Percentiles rank a stretch among this genome's conserved stretches.
These are phyloP conservation scores for Corythucha ciliata DNA, from an alignment of 2,888 invertebrate species.

Conservation along the genomic window DNA sequence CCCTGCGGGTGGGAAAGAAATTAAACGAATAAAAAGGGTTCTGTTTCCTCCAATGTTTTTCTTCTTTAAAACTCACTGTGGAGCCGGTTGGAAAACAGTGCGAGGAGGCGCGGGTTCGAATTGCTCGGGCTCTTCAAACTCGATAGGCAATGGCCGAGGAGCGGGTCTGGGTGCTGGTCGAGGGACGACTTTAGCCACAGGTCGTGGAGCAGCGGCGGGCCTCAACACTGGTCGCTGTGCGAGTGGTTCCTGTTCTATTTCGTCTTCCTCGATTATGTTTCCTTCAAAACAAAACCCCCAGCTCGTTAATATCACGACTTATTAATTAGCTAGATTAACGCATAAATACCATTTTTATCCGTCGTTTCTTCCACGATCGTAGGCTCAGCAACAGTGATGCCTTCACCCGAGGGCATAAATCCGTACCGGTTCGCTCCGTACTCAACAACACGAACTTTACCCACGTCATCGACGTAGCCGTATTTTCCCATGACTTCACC, in stretches of 20 bases:
- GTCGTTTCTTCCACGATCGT: constrained; percentile 44
- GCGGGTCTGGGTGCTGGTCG: constrained; percentile 36
- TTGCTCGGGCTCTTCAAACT: constrained; percentile 22
- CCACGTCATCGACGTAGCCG: constrained; percentile 74
- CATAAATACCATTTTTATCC: constrained; percentile 35
- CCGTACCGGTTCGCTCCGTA: constrained; percentile 83
- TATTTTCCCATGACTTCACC: constrained; percentile 86
- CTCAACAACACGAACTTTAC: constrained; percentile 71
- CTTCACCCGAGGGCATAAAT: constrained; percentile 77
- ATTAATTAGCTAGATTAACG: too few relatives aligned
- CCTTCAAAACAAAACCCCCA: constrained; percentile 4
- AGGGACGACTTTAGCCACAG: constrained; percentile 39
- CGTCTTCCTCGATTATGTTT: constrained; percentile 31
- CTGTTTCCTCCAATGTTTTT: too few relatives aligned
- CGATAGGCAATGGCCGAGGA: constrained; percentile 1
- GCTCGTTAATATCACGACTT: background rate
- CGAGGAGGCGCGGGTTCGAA: constrained; percentile 25
- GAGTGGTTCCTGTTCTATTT: constrained; percentile 28
- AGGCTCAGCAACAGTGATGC: constrained; percentile 61
- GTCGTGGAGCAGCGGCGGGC: constrained; percentile 31
- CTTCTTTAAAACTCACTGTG: constrained; percentile 33
- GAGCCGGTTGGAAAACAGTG: too few relatives aligned
- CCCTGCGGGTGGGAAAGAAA: too few relatives aligned
- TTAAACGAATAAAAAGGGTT: too few relatives aligned
- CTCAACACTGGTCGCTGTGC: constrained; percentile 16